Conservation (phyloP, 2,797 vertebrate genomes). For the Pyrocephalus nanus region DNA sequence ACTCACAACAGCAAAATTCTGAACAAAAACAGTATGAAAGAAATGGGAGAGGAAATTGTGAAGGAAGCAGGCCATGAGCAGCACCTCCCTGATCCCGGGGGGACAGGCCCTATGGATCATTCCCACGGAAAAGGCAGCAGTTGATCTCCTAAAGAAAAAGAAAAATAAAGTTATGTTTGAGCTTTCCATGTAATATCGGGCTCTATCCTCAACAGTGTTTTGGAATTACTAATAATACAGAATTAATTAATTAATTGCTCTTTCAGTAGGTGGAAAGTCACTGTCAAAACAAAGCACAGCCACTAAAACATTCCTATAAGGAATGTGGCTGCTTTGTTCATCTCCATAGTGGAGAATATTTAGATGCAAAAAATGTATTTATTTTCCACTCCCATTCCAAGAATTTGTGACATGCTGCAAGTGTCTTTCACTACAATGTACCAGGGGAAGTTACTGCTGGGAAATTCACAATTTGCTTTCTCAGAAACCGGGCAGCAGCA, state of each 20-base stretch:
- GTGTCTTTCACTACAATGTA: background rate
- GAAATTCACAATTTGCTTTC: background rate
- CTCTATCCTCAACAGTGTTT: background rate
- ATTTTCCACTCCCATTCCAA: background rate
- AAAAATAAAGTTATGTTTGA: background rate
- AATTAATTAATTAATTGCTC: background rate
- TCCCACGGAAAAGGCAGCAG: constrained; percentile 37
- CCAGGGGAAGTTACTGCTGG: background rate
- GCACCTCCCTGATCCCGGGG: background rate
- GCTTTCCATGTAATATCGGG: background rate
- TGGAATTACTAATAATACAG: background rate
- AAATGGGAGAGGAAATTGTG: background rate
- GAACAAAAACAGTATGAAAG: background rate
- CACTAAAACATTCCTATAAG: background rate
- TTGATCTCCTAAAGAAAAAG: constrained; percentile 6
- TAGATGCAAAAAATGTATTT: background rate
- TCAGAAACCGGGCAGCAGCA: background rate
- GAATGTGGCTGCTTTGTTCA: background rate
- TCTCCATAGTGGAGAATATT: too few relatives aligned
- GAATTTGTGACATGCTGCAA: background rate
- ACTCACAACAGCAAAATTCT: background rate
- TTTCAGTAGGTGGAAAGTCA: background rate
- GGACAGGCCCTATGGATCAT: background rate
- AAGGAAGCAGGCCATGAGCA: background rate
- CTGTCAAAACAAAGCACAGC: background rate